These are phyloP conservation scores for Pseudobourletiella spinata DNA, from an alignment of 1,140 invertebrate genomes.

Conservation along the genomic window DNA sequence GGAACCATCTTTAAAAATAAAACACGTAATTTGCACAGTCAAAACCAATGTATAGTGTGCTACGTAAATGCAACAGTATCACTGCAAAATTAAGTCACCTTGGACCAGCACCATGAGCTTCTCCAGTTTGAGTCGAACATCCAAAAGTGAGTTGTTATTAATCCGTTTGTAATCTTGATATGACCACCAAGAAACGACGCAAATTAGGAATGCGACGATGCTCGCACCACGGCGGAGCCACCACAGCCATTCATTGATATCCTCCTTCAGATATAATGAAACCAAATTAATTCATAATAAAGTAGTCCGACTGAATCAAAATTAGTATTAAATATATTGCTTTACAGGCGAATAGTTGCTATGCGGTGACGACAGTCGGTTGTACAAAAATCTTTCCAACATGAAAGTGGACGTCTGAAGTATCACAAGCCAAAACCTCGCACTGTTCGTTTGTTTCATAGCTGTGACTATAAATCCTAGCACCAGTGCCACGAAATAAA, in stretches of 20 bases:
- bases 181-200: constrained; percentile 35
- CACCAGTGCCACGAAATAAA: constrained; percentile 46
- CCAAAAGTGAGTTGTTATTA: constrained; percentile 40
- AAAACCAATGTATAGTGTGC: background rate
- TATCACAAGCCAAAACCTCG: constrained; percentile 48
- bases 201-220: constrained; percentile 33
- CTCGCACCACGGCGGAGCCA: constrained; percentile 38
- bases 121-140: constrained; percentile 34
- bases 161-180: constrained; percentile 41
- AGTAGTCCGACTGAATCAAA: background rate
- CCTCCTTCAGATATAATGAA: constrained; percentile 32
- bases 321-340: background rate
- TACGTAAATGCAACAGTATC: background rate
- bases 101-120: constrained; percentile 12
- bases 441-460: constrained; percentile 44
- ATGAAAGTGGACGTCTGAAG: constrained; percentile 44
- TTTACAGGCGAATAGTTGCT: background rate
- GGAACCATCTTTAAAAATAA: background rate
- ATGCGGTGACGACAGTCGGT: constrained; percentile 20
- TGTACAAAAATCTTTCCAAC: constrained; percentile 37
- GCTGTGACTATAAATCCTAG: constrained; percentile 49
- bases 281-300: background rate
- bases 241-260: constrained; percentile 38
- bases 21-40: background rate
- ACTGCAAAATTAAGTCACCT: constrained; percentile 36